Base-by-base conservation (phyloP, 1,140 invertebrate species). In the Hypothenemus hampei region DNA sequence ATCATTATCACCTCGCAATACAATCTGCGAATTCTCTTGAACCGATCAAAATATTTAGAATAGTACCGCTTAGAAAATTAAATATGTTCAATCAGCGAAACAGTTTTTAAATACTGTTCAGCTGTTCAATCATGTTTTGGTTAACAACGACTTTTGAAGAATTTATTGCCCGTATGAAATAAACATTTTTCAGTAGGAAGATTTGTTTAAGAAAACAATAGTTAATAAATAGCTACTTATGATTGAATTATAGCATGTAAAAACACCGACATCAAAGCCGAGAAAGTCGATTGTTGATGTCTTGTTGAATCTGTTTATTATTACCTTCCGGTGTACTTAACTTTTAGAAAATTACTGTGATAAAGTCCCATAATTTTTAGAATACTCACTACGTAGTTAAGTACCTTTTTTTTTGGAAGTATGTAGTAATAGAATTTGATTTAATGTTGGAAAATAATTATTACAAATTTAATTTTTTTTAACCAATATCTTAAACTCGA, bases 141-240 rank as follows among this genome's bases (percentile, higher is more conserved):
- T 53, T 53, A 53, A 36, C 29, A 43, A 41, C 4, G 50, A 53
- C 39, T 39, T 53, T 53, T 53, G 50, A 53, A 21, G 39, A 53
- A 53, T 53, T 53, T 53, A 53, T 53, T 53, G 50, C 50, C 31
- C 16, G 29, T 29, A 44, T 53, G 40, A 53, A 53, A 53, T 53
- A 53, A 53, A 53, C 50, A 53, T 53, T 53, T 53, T 53, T 53
- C 50, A 53, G 21, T 53, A 22, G 43, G 13, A 18, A 35, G 44
- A 47, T 33, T 47, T 37, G 31, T 39, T 46, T 39, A 54, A 22
- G 31, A 52, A 47, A 54, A 54, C 52, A 54, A 54, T 54, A 45
- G 31, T 45, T 54, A 54, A 54, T 54, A 45, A 46, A 54, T 54
- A 47, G 52, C 52, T 43, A 47, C 43, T 54, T 54, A 54, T 54